These are phyloP conservation scores for Drosophila ananassae DNA, from an alignment of 1,140 invertebrate genomes.

Conservation along the genomic window DNA sequence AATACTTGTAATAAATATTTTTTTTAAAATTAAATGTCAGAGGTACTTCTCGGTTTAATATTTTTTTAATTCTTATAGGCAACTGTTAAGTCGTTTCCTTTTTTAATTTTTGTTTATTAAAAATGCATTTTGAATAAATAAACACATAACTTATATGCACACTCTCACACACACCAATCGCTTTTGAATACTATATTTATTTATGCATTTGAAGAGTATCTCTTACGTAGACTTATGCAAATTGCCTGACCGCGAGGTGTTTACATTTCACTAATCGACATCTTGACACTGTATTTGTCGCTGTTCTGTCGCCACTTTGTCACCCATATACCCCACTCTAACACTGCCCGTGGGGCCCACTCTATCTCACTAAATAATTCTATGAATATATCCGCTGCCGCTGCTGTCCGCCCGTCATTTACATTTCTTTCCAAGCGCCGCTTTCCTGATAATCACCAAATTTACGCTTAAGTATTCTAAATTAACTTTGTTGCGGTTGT, in stretches of 20 bases:
- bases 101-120: slow-evolving; percentile 1
- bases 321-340: neutral
- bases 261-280: slow-evolving; percentile 46
- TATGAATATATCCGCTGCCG: slow-evolving; percentile 1
- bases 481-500: slow-evolving; percentile 37
- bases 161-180: neutral
- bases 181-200: neutral
- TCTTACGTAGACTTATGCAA: slow-evolving; percentile 29
- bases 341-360: neutral
- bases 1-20: neutral
- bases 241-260: slow-evolving; percentile 32
- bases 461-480: slow-evolving; percentile 38
- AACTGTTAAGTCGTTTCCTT: neutral
- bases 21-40: slow-evolving; percentile 26
- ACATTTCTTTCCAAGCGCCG: slow-evolving; percentile 25
- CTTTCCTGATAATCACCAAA: slow-evolving; percentile 39
- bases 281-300: slow-evolving; percentile 19
- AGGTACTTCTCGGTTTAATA: neutral
- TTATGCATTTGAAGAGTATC: slow-evolving; percentile 31
- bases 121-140: slow-evolving; percentile 42
- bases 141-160: slow-evolving; percentile 36
- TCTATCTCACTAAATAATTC: neutral
- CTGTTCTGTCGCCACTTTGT: slow-evolving; percentile 12
- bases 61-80: neutral
- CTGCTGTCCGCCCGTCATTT: slow-evolving; percentile 15